phyloP scores from a whole-genome alignment of 2,797 vertebrate genomes.

The Leucoraja ocellata region DNA sequence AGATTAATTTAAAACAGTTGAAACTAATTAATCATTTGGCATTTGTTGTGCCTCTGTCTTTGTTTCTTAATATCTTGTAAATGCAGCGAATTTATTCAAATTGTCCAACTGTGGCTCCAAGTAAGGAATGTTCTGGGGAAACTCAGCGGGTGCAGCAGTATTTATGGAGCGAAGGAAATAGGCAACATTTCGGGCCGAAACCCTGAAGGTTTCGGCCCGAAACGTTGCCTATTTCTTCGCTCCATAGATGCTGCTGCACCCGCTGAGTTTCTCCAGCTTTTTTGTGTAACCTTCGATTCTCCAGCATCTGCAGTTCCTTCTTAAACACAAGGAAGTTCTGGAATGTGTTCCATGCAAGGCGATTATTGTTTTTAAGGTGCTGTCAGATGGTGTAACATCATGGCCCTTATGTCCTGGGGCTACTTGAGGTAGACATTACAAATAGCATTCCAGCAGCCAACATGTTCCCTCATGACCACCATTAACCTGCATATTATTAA shows the following conservation, averaged over 20 bases:
- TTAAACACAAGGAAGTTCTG: neutral
- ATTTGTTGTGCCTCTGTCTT: neutral
- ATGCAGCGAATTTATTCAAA: neutral
- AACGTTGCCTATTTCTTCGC: no score
- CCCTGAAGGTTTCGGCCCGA: no score
- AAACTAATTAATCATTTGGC: neutral
- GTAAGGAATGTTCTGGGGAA: neutral
- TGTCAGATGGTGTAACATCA: conserved; percentile 14
- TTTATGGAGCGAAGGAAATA: no score
- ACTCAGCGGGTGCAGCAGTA: no score
- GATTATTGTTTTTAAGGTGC: neutral
- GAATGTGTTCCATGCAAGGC: neutral
- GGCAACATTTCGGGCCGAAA: no score
- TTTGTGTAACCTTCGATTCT: no score
- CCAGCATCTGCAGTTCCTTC: no score
- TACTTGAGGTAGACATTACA: neutral
- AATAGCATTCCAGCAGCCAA: neutral
- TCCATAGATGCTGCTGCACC: no score
- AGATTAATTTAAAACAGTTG: neutral
- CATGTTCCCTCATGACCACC: neutral
- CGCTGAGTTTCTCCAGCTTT: no score
- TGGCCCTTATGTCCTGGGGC: neutral
- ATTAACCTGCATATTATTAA: neutral
- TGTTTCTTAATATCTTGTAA: neutral
- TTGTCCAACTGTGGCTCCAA: neutral